Evolutionary conservation across 1,140 invertebrate genomes (phyloP), one percentile per base, ranked within the genome.

Genomic region (Drosophila baimaii): DNA sequence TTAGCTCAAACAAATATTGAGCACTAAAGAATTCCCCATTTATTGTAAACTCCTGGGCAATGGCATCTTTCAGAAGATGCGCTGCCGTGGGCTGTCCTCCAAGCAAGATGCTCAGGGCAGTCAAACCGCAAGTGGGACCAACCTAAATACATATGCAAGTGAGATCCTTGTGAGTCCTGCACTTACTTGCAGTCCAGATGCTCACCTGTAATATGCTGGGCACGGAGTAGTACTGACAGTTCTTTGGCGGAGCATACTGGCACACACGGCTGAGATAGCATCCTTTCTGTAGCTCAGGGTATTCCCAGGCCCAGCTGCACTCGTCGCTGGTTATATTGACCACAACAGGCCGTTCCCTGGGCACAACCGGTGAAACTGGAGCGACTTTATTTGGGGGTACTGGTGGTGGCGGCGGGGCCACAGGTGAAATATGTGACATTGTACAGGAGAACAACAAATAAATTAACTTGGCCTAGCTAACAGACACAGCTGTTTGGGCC

Each of bases 11-110:
- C 94, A 97, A 95, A 79, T 95, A 93, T 66, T 95, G 93, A 12
- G 95, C 95, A 90, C 96, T 97, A 81, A 97, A 97, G 92, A 98
- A 96, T 94, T 98, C 97, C 5, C 97, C 97, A 79, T 96, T 95
- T 74, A 95, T 94, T 7, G 96, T 96, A 79, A 94, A 97, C 5
- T 94, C 93, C 72, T 93, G 90, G 3, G 91, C 84, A 90, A 93
- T 93, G 7, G 96, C 95, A 79, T 93, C 37, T 93, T 91, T 17
- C 95, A 92, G 39, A 7, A 97, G 92, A 58, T 95, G 92, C 25
- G 93, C 92, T 2, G 95, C 92, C 3, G 92, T 92, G 3, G 94
- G 93, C 46, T 94, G 92, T 47, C 95, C 94, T 70, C 94, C 93
- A 1, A 95, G 93, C 54, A 95, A 93, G 95, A 97, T 97, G 33